A percentile compares a stretch with the other conserved stretches of the same genome.
phyloP scores from a whole-genome alignment of 2,113 vertebrate species.

The Phasianus colchicus region DNA sequence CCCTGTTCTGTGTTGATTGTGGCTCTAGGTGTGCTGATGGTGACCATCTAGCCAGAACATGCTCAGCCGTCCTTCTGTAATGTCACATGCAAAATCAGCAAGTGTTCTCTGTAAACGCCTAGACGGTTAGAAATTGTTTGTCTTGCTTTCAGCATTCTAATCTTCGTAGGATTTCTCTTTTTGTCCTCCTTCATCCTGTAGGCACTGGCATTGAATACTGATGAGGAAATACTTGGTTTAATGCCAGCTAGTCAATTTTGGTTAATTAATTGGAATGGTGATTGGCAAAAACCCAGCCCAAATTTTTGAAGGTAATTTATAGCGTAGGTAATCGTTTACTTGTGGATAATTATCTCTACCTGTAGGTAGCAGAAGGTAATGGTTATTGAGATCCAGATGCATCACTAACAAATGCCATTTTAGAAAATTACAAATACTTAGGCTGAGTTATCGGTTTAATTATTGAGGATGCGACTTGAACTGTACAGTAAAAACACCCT shows the following conservation, averaged over 20 bases:
- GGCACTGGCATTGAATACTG: constrained; percentile 55
- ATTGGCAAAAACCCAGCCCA: constrained; percentile 75
- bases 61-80: accelerated
- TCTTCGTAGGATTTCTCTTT: background rate
- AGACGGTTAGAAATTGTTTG: background rate
- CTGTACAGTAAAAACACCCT: background rate
- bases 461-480: background rate
- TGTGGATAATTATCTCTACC: constrained; percentile 71
- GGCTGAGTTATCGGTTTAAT: constrained; percentile 65
- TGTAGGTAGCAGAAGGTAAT: constrained; percentile 65
- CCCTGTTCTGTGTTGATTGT: accelerated
- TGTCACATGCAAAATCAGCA: accelerated
- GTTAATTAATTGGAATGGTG: constrained; percentile 77
- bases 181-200: constrained; percentile 17
- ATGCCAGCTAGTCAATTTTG: constrained; percentile 68
- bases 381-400: constrained; percentile 63
- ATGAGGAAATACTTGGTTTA: constrained; percentile 65
- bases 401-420: background rate
- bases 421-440: constrained; percentile 42
- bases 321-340: constrained; percentile 68
- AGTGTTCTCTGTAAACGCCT: accelerated
- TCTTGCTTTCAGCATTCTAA: background rate
- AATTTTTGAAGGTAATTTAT: constrained; percentile 78
- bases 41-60: background rate
- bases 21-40: background rate